These are phyloP conservation scores for Philonicus albiceps DNA, from an alignment of 2,888 invertebrate genomes.

Conservation along the genomic window DNA sequence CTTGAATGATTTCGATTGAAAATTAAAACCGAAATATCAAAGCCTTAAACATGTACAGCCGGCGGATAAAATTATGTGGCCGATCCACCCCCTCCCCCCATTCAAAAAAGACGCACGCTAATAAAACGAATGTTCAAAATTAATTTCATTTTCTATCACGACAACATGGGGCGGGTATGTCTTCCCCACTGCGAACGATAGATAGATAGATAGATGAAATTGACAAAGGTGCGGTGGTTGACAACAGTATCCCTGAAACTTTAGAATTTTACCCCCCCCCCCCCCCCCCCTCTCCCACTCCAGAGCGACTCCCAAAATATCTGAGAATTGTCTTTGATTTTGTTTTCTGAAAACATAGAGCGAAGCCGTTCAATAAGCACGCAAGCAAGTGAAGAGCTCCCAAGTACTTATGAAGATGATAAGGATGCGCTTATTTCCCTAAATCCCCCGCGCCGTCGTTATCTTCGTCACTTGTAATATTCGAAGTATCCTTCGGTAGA, in stretches of 20 bases:
- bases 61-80: background rate
- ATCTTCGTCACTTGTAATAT: background rate
- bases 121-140: constrained; percentile 48
- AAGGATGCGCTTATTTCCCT: constrained; percentile 24
- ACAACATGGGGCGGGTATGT: background rate
- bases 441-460: background rate
- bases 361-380: constrained; percentile 40
- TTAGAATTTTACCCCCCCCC: background rate
- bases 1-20: constrained; percentile 46
- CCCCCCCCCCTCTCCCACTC: no score
- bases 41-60: constrained; percentile 44
- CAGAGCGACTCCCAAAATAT: background rate
- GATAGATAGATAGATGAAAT: background rate
- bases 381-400: background rate
- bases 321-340: constrained; percentile 34
- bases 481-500: background rate
- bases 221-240: background rate
- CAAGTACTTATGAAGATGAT: constrained; percentile 7
- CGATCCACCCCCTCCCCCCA: no score
- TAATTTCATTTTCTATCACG: constrained; percentile 45
- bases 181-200: background rate
- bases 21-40: constrained; percentile 48
- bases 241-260: background rate
- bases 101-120: constrained; percentile 43
- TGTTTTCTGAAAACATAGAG: constrained; percentile 29